Conservation (phyloP, 2,113 vertebrate species). For the Aplodontia rufa region DNA sequence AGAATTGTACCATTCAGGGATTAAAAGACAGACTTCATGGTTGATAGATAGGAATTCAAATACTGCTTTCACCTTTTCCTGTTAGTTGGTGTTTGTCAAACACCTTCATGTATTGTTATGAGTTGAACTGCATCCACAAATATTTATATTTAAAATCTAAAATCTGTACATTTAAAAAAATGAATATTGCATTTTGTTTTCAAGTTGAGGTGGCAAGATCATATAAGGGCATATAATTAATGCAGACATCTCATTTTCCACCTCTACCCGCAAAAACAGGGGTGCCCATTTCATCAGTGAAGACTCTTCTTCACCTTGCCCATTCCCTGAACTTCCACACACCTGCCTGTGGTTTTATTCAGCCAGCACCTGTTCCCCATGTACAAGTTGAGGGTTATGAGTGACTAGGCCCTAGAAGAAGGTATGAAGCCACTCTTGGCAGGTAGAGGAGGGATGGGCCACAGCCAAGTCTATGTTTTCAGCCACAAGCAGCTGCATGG, state of each 20-base stretch:
- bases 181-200: not conserved
- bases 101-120: not conserved
- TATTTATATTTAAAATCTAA: not conserved
- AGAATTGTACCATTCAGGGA: not conserved
- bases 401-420: no score
- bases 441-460: not conserved
- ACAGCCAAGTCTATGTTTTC: no score
- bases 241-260: not conserved
- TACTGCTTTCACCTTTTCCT: not conserved
- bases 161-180: not conserved
- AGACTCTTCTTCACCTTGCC: not conserved
- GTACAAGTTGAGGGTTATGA: not conserved
- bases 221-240: not conserved
- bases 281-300: not conserved
- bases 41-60: not conserved
- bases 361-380: no score
- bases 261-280: not conserved
- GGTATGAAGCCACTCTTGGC: not conserved
- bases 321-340: not conserved
- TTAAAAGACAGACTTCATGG: not conserved
- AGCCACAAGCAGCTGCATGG: not conserved
- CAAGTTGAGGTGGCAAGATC: not conserved
- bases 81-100: not conserved
- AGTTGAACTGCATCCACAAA: not conserved
- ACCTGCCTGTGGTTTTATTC: not conserved